phyloP scores from a whole-genome alignment of 1,140 invertebrate species.

The Drosophila erecta region DNA sequence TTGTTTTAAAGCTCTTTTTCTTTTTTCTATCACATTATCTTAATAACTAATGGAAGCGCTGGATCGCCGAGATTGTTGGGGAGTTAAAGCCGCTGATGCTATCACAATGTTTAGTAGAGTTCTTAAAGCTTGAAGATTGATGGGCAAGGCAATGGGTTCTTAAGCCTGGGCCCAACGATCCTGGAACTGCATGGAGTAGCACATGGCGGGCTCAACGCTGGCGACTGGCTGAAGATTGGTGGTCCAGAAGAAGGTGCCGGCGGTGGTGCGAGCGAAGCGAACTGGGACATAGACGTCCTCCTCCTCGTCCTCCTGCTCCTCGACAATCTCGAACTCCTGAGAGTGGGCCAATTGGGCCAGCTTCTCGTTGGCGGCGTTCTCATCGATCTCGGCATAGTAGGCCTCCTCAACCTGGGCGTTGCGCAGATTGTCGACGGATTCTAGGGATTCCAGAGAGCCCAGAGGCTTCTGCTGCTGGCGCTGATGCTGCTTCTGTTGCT shows the following conservation, averaged over 20 bases:
- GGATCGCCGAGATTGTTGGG: slow-evolving; percentile 66
- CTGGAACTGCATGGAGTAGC: slow-evolving; percentile 85
- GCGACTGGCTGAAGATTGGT: slow-evolving; percentile 84
- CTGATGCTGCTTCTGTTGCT: slow-evolving; percentile 74
- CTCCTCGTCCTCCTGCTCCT: slow-evolving; percentile 54
- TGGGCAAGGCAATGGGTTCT: slow-evolving; percentile 24
- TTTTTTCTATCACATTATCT: slow-evolving; percentile 79
- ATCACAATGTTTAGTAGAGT: slow-evolving; percentile 69
- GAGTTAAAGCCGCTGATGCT: slow-evolving; percentile 59
- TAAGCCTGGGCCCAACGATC: slow-evolving; percentile 86
- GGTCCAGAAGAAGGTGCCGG: slow-evolving; percentile 87
- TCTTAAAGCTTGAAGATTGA: slow-evolving; percentile 66
- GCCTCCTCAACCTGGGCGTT: slow-evolving; percentile 78
- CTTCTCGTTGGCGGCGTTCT: slow-evolving; percentile 88
- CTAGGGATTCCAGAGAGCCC: slow-evolving; percentile 72
- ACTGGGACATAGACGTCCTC: slow-evolving; percentile 85
- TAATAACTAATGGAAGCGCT: slow-evolving; percentile 77
- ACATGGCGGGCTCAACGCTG: slow-evolving; percentile 77
- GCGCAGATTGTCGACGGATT: slow-evolving; percentile 78
- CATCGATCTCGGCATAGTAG: slow-evolving; percentile 86
- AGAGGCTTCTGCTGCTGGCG: slow-evolving; percentile 35
- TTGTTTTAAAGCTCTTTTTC: slow-evolving; percentile 69
- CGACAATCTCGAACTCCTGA: slow-evolving; percentile 85
- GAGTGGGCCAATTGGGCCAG: slow-evolving; percentile 84
- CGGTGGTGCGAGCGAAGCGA: slow-evolving; percentile 86